Conservation (phyloP, 2,888 invertebrate species). For the Girardia tigrina region DNA sequence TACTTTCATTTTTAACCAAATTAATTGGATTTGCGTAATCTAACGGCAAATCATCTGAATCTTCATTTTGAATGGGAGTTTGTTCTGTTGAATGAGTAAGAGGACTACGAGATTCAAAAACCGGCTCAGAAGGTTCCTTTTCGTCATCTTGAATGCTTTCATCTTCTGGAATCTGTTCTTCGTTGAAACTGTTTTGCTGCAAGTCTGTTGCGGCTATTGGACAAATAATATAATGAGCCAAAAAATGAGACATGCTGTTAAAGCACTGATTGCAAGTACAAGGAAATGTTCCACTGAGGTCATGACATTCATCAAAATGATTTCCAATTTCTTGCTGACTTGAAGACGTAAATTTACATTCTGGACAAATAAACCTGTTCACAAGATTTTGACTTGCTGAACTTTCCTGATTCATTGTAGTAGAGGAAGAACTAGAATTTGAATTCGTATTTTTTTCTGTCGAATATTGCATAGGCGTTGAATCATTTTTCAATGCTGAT, state of each 20-base stretch:
- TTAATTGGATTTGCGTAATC: background rate
- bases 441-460: background rate
- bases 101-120: constrained; percentile 3
- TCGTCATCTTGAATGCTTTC: constrained; percentile 17
- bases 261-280: constrained; percentile 31
- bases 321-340: background rate
- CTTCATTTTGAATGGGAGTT: constrained; percentile 13
- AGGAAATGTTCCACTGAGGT: constrained; percentile 28
- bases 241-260: constrained; percentile 26
- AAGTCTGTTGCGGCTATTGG: constrained; percentile 35
- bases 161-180: background rate
- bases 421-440: constrained; percentile 14
- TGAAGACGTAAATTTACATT: constrained; percentile 27
- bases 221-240: constrained; percentile 33
- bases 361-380: constrained; percentile 31
- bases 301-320: constrained; percentile 30
- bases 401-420: constrained; percentile 13
- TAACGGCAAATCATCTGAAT: constrained; percentile 20
- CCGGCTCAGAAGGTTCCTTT: background rate
- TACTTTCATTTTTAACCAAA: constrained; percentile 13
- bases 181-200: background rate
- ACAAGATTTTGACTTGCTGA: background rate
- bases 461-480: background rate
- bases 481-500: background rate
- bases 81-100: constrained; percentile 19